Conservation (phyloP, 2,888 invertebrate genomes). For the Lasiommata megera region DNA sequence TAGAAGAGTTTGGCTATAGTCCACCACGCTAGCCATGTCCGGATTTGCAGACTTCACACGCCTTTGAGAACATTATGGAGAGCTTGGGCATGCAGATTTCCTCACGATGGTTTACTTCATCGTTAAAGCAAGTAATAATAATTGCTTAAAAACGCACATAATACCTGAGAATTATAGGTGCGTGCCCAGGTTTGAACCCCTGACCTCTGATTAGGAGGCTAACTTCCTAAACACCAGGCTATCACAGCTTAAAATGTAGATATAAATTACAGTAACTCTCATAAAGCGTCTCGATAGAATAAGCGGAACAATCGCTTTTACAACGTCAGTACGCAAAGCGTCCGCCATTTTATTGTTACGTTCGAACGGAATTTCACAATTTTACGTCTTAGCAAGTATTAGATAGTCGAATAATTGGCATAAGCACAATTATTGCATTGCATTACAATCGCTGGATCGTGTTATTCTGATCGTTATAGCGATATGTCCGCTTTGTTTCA, state of each 20-base stretch:
- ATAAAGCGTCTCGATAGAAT: neutral
- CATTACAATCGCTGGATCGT: neutral
- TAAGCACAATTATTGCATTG: slow-evolving; percentile 1
- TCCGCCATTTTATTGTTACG: slow-evolving; percentile 3
- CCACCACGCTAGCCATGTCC: too few relatives aligned
- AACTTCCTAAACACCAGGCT: too few relatives aligned
- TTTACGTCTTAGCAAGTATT: slow-evolving; percentile 5
- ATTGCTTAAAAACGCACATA: too few relatives aligned
- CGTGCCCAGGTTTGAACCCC: too few relatives aligned
- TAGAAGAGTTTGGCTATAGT: too few relatives aligned
- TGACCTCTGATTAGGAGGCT: too few relatives aligned
- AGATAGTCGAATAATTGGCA: slow-evolving; percentile 11
- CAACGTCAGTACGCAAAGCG: neutral
- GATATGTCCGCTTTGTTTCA: slow-evolving; percentile 1
- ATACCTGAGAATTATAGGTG: too few relatives aligned
- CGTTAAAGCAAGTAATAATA: too few relatives aligned
- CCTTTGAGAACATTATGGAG: too few relatives aligned
- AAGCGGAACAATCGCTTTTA: neutral
- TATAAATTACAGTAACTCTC: neutral
- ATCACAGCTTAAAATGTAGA: neutral
- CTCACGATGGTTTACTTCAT: too few relatives aligned
- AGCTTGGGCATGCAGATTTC: too few relatives aligned
- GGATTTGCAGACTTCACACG: too few relatives aligned
- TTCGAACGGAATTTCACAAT: slow-evolving; percentile 4
- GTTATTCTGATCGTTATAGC: neutral